Evolutionary conservation across 1,140 invertebrate genomes (phyloP).

Genomic region (Sitophilus oryzae): DNA sequence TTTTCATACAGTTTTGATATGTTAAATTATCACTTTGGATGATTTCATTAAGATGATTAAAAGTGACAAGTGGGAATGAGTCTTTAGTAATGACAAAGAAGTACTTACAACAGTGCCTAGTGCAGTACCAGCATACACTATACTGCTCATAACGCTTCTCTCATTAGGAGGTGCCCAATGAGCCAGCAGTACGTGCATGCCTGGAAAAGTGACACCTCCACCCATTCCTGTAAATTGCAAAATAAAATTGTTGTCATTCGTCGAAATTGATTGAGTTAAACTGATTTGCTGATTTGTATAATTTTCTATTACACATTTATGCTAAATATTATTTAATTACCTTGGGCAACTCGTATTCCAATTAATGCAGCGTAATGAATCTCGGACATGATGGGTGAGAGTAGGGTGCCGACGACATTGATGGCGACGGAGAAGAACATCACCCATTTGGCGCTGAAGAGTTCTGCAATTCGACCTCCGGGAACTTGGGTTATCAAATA

Average conservation of each 20-base stretch:
- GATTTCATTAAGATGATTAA: neutral
- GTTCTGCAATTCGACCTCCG: constrained; percentile 69
- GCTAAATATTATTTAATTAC: too few relatives aligned
- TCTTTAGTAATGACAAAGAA: neutral
- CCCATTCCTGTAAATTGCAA: constrained; percentile 49
- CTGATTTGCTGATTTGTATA: too few relatives aligned
- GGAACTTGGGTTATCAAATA: constrained; percentile 75
- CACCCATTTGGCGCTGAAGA: constrained; percentile 76
- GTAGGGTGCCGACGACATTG: constrained; percentile 68
- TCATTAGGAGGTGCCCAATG: constrained; percentile 70
- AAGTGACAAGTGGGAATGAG: neutral
- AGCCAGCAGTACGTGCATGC: constrained; percentile 69
- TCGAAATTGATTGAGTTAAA: too few relatives aligned
- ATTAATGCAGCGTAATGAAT: constrained; percentile 52
- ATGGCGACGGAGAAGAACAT: constrained; percentile 73
- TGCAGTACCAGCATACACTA: constrained; percentile 64
- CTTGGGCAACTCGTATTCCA: constrained; percentile 66
- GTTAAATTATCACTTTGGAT: too few relatives aligned
- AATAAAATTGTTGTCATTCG: too few relatives aligned
- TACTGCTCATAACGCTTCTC: constrained; percentile 58
- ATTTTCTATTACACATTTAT: too few relatives aligned
- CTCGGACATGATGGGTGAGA: constrained; percentile 60
- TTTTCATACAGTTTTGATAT: too few relatives aligned
- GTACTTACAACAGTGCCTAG: constrained; percentile 68
- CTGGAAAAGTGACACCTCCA: constrained; percentile 69